Base-by-base conservation (phyloP, 1,140 invertebrate species). In the Nephila pilipes region DNA sequence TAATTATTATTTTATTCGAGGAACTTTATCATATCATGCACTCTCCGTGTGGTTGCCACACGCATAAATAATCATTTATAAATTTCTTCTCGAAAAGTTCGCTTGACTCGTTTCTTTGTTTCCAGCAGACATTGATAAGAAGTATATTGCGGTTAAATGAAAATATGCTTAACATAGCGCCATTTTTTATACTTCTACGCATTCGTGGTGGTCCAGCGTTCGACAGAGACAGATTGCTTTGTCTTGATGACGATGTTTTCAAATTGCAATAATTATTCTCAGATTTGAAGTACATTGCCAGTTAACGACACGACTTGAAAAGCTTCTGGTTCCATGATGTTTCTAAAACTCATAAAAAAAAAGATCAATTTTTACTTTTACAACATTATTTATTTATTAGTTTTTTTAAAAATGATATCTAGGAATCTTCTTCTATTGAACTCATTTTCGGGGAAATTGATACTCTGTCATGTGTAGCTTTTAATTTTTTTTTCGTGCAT, bases 221-320 rank as follows among this genome's bases (percentile, higher is more conserved):
- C 14, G 69, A 75, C 69, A 32, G 32, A 75, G 69, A 75, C 69
- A 36, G 32, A 75, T 75, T 75, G 29, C 69, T 32, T 12, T 46
- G 25, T n/a, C 25, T 25, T 18, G 32, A 36, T 75, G 65, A 12
- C 63, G 69, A 75, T 36, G 10, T 75, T 32, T 36, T 32, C 69
- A 75, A 75, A 32, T 29, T 36, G 69, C 32, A 75, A 75, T 75
- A 32, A 75, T 75, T 75, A 75, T 75, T 75, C 69, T n/a, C 29
- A 32, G 69, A 75, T 25, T 46, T 46, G 12, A 46, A 46, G 46
- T n/a, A 25, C 25, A 65, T 29, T 65, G 63, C 63, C 63, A 1
- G 10, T n/a, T 65, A 65, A 65, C 63, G 25, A 65, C 63, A 29
- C 5, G n/a, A 65, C 1, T 29, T 75, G 18, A 46, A 46, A 75